Conservation (phyloP, 2,888 invertebrate genomes). For the Hirtodrosophila confusa region DNA sequence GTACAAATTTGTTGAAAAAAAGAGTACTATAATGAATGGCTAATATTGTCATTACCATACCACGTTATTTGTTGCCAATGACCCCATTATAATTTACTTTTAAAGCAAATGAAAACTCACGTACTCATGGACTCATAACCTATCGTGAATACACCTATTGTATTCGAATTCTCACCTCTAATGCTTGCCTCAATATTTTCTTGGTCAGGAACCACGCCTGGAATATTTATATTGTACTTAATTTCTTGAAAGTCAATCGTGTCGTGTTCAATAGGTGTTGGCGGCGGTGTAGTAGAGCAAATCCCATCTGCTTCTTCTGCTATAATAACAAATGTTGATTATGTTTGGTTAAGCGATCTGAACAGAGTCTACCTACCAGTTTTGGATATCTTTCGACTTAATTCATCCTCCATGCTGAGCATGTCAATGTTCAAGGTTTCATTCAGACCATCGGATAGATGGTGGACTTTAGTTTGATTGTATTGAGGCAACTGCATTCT, state of each 20-base stretch:
- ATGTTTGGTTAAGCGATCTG: too few relatives aligned
- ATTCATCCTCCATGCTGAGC: slow-evolving; percentile 7
- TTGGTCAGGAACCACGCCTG: slow-evolving; percentile 47
- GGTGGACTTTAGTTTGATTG: background rate
- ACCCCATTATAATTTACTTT: too few relatives aligned
- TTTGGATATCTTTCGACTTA: slow-evolving; percentile 5
- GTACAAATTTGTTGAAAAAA: too few relatives aligned
- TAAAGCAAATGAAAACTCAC: too few relatives aligned
- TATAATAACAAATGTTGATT: background rate
- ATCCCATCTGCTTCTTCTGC: background rate
- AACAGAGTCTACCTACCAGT: slow-evolving; percentile 10
- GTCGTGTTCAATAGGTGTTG: slow-evolving; percentile 48
- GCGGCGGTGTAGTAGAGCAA: slow-evolving; percentile 37
- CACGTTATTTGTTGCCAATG: too few relatives aligned
- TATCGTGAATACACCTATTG: background rate
- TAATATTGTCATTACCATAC: too few relatives aligned
- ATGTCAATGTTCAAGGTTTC: slow-evolving; percentile 33
- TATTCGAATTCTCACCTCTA: slow-evolving; percentile 39
- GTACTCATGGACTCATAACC: too few relatives aligned
- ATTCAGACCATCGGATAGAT: slow-evolving; percentile 83
- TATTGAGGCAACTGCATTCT: slow-evolving; percentile 86
- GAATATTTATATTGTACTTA: slow-evolving; percentile 5
- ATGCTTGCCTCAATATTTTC: slow-evolving; percentile 38
- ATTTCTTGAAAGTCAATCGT: background rate
- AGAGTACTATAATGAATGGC: too few relatives aligned